Percentiles rank a stretch among this genome's conserved stretches.
Conservation (phyloP, 2,888 invertebrate species). For the Cantharis lateralis region DNA sequence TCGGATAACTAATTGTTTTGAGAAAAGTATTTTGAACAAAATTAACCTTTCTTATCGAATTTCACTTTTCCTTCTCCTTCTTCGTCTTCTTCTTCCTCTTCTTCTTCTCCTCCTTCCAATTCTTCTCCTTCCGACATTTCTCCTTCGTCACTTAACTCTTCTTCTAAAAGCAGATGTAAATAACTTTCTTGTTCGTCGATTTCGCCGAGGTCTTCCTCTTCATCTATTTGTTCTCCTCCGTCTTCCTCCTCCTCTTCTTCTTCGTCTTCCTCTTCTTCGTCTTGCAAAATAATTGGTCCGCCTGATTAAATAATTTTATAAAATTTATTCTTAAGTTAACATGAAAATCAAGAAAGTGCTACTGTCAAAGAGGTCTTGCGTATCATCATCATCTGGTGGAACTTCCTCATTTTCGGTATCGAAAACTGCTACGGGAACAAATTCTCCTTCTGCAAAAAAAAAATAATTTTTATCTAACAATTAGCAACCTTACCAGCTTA, state of each 20-base stretch:
- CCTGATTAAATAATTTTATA: not conserved
- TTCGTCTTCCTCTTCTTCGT: not conserved
- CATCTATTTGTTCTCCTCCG: constrained; percentile 11
- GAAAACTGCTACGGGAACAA: constrained; percentile 6
- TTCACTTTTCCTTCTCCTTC: constrained; percentile 27
- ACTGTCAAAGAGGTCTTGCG: not conserved
- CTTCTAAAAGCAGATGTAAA: not conserved
- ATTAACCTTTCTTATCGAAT: not conserved
- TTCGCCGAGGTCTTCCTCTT: not conserved
- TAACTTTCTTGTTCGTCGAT: constrained; percentile 2
- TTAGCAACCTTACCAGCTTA: too few species aligned
- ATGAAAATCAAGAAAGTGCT: not conserved
- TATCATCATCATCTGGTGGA: constrained; percentile 51
- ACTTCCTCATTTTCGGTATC: not conserved
- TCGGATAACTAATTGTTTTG: not conserved
- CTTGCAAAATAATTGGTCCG: not conserved
- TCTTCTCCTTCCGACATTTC: constrained; percentile 2
- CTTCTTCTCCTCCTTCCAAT: not conserved
- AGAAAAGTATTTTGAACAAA: constrained; percentile 4
- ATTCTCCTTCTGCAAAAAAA: constrained; percentile 4
- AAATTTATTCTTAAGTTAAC: not conserved
- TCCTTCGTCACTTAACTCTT: constrained; percentile 4
- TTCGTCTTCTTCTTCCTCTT: constrained; percentile 6
- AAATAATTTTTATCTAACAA: too few species aligned
- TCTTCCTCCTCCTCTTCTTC: not conserved